Evolutionary conservation across 2,797 vertebrate species (phyloP), one percentile per base, ranked within the genome.

Genomic region (Trematomus bernacchii): DNA sequence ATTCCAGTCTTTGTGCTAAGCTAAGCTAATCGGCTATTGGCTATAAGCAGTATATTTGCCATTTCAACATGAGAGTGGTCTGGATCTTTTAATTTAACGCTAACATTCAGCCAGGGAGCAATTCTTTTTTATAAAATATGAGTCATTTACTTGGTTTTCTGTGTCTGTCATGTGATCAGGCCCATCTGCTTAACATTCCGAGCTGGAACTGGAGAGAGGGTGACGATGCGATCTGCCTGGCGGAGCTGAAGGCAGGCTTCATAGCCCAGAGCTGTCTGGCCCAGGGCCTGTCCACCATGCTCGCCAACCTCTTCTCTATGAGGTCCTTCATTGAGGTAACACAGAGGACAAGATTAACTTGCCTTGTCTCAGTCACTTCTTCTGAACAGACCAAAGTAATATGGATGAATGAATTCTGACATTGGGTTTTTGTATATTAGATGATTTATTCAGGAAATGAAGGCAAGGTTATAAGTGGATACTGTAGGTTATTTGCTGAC

Each of bases 131-230:
- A 65, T 57, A 44, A 69, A 65, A 50, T 21, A 10, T 43, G 42
- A 66, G 11, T 63, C 14, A 19, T 52, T 43, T 37, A 19, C 65
- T 51, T 19, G 30, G 19, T 79, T 66, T 37, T 74, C 12, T 50
- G 23, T 79, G 54, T 66, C 57, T 77, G 74, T 73, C 54, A 1
- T 83, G 87, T 90, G 76, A 78, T 90, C 50, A 99, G 98, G 98
- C 98, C 86, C 98, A 99, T 96, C 96, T 99, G 94, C 93, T 99
- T 90, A 99, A 99, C 94, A 99, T 99, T 95, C 98, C 98, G 3
- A 99, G 98, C 93, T 99, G 98, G 98, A 99, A 98, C 91, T 99
- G 98, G 97, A 99, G 96, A 88, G 98, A 99, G 89, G 98, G 98
- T 10, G 98, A 99, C 93, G 98, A 99, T 92, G 98, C 98, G 83